These are phyloP conservation scores for Sorex maritimensis DNA, from an alignment of 2,797 vertebrate genomes.

Conservation along the genomic window DNA sequence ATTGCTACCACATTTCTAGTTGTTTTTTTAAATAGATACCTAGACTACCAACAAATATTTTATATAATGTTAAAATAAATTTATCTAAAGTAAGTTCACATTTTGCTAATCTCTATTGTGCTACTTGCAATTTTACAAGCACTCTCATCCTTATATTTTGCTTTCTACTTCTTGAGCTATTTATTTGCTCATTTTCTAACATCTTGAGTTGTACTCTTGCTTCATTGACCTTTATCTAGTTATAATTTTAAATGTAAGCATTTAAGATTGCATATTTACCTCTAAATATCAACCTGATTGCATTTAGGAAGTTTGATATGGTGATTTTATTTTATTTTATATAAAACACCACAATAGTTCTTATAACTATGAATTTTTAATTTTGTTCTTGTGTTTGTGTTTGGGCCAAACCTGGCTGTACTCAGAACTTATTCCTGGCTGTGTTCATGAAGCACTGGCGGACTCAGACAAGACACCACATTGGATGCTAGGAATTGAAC, in stretches of 20 bases:
- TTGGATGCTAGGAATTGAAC: too few relatives aligned
- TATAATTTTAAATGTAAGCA: background rate
- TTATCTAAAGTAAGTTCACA: background rate
- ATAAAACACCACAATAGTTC: too few relatives aligned
- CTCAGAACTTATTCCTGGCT: too few relatives aligned
- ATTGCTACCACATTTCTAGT: background rate
- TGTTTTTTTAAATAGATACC: background rate
- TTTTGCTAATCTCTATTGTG: background rate
- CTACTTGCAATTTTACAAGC: background rate
- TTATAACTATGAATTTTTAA: too few relatives aligned
- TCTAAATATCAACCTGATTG: background rate
- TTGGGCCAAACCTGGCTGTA: too few relatives aligned
- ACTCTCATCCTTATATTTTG: background rate
- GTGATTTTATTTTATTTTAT: background rate
- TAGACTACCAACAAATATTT: background rate
- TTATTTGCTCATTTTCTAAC: background rate
- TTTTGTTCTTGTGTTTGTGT: too few relatives aligned
- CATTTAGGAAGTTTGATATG: constrained; percentile 25
- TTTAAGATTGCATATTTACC: background rate
- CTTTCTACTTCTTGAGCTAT: background rate
- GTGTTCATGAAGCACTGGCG: too few relatives aligned
- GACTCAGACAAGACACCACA: too few relatives aligned
- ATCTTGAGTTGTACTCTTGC: background rate
- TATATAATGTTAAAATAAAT: background rate
- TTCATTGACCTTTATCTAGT: background rate